Percentiles rank a stretch among this genome's conserved stretches.
Evolutionary conservation across 2,888 invertebrate genomes (phyloP).

Genomic region (Quadroppia sp.): DNA sequence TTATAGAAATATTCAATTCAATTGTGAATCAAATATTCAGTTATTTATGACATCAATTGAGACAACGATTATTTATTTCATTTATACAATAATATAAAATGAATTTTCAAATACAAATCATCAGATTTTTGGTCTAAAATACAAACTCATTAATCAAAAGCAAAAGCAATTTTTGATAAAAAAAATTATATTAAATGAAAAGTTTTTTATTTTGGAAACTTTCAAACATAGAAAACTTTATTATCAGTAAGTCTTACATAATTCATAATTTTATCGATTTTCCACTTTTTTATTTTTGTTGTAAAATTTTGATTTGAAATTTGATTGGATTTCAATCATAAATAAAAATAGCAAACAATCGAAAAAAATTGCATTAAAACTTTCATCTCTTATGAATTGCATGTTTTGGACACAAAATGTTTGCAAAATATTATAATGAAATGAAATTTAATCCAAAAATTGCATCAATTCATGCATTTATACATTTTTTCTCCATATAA

Average conservation of each 20-base stretch:
- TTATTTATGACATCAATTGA: background rate
- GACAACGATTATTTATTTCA: background rate
- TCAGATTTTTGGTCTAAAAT: background rate
- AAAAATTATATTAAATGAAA: background rate
- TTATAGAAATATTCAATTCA: background rate
- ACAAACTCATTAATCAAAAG: background rate
- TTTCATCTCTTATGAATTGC: background rate
- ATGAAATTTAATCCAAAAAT: background rate
- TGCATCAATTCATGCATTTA: background rate
- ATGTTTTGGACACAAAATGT: background rate
- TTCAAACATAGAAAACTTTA: background rate
- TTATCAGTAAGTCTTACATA: background rate
- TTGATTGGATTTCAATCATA: background rate
- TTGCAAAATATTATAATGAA: background rate
- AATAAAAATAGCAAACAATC: background rate
- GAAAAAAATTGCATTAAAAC: background rate
- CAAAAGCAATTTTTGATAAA: background rate
- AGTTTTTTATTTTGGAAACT: background rate
- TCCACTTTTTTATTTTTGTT: background rate
- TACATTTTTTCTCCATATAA: background rate
- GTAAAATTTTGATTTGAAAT: background rate
- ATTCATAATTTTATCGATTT: conserved; percentile 13
- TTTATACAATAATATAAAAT: background rate
- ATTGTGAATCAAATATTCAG: background rate
- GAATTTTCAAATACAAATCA: background rate